Evolutionary conservation across 2,113 vertebrate genomes (phyloP), one percentile per base, ranked within the genome.

Genomic region (Sturnus vulgaris): DNA sequence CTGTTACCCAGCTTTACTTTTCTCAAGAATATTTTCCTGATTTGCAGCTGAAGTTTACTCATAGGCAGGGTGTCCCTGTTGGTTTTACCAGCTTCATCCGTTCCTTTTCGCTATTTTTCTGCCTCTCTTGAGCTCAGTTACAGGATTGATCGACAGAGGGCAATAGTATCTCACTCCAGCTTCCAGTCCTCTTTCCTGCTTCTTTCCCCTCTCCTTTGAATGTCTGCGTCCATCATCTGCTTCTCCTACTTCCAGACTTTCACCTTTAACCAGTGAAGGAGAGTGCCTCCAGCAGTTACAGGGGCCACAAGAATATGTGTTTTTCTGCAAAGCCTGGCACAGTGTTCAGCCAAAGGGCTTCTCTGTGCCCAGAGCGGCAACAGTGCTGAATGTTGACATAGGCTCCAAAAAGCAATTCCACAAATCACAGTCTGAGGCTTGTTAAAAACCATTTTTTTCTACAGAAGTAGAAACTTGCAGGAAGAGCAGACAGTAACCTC

Each of bases 341-440:
- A 53, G 2, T 12, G 49, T 59, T 64, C 72, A 59, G 52, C 21
- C 57, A 24, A 33, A 66, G 57, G 27, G 9, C 33, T 53, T 49
- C 55, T 55, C 66, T 8, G 31, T 49, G 53, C 65, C 33, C 60
- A 33, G 69, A 20, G 44, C 55, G 56, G 24, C 0, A 3, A 28
- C 1, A 5, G 24, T 27, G 37, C 60, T 66, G 28, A 23, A 31
- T 1, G 8, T 2, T 40, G 39, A 15, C 40, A 31, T 0, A 12
- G 42, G 17, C 21, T 15, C 47, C 0, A 4, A 66, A 40, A 73
- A 69, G 15, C 0, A 0, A 59, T 63, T 40, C 52, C 65, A 49
- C 24, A 55, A 35, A 37, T 59, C 17, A 60, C 2, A 3, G 19
- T 47, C 3, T 2, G 7, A 63, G 7, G 9, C 21, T 5, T 61